Base-by-base conservation (phyloP, 2,888 invertebrate species). In the Geophilus truncorum region DNA sequence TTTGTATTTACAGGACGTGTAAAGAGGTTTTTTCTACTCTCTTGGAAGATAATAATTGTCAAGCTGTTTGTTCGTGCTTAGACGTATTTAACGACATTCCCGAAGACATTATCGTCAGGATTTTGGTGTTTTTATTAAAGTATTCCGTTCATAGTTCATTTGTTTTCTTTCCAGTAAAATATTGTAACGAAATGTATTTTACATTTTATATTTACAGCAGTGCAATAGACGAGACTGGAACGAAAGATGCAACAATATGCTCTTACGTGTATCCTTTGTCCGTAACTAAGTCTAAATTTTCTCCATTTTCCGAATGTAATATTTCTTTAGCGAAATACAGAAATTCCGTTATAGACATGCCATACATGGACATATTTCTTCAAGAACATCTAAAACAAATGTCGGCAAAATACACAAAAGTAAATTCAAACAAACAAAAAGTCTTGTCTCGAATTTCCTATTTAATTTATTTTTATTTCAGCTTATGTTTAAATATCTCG, bases 341-440 rank as follows among this genome's bases (percentile, higher is more conserved):
- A 76, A 76, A 76, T 76, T n/a, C 30, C 30, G 28, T 76, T 32
- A 10, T 76, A 15, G 32, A 76, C 18, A 32, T 18, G 5, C 1
- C 34, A 4, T 78, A 32, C 40, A 78, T 12, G 6, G 78, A 78
- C 40, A 25, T 78, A 5, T 36, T 78, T 15, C 78, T 78, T 34
- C 78, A 78, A 36, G 78, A 78, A 36, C 12, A 78, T 76, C 15
- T 76, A 15, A 76, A 28, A 28, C 32, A 30, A 21, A 76, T 76
- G 5, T 18, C 76, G 18, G 30, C 28, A 28, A 30, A 76, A 76
- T 18, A 76, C 18, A 76, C 18, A 1, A 76, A 75, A 30, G 21
- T 75, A 18, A 10, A n/a, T n/a, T n/a, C n/a, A n/a, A n/a, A n/a
- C n/a, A n/a, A n/a, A n/a, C n/a, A n/a, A n/a, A n/a, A n/a, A n/a